Evolutionary conservation across 2,797 vertebrate species (phyloP), one percentile per base, ranked within the genome.

Genomic region (Morus bassanus): DNA sequence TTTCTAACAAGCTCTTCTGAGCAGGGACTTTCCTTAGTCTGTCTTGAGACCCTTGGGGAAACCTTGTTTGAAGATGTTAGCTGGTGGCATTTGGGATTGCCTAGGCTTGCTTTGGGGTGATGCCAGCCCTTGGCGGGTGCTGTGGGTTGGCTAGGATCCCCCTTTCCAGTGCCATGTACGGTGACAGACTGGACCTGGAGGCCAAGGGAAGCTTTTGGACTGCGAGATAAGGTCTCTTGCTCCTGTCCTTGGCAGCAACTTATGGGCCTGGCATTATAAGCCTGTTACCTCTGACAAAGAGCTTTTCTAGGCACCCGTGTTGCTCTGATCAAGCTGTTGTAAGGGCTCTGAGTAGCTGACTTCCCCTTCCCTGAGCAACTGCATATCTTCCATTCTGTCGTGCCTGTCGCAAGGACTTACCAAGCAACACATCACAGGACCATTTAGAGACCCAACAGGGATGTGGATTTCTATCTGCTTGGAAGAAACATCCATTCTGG

Each of bases 371-470:
- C 81, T 28, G 56, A 81, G 84, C 93, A 90, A 48, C 54, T 5
- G 6, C 0, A 0, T 22, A 3, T 60, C 91, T 83, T 67, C 87
- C 68, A 24, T 82, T 46, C 57, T 68, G 59, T 64, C 89, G 76
- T 0, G 83, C 93, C 94, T 97, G 97, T 98, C 96, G 59, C 79
- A 94, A 83, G 78, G 88, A 89, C 67, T 97, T 97, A 97, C 74
- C 1, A 0, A 95, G 75, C 11, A 11, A 76, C 10, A 18, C 92
- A 53, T 97, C 93, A 96, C 17, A 10, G 90, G 89, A 82, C 94
- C 93, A 94, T 35, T 95, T 95, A 88, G 91, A 85, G 95, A 88
- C 85, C 88, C 96, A 96, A 18, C 61, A 97, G 95, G 85, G 95
- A 93, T 83, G 91, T 25, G 35, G 91, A 91, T 95, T 92, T 83